Base-by-base conservation (phyloP, 2,113 vertebrate genomes). In the Barnardius zonarius region DNA sequence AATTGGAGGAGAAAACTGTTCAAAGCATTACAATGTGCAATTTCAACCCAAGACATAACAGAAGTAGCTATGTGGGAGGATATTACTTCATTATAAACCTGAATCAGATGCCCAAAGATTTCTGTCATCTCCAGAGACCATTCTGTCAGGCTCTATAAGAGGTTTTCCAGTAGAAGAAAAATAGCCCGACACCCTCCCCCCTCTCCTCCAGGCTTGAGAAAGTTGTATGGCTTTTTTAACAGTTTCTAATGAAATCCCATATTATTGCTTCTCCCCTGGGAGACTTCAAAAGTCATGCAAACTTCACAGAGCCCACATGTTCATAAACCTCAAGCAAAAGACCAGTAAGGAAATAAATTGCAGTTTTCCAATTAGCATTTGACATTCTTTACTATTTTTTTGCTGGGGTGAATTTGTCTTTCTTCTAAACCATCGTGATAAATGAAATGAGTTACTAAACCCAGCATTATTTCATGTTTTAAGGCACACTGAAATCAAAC, bases 231-330 rank as follows among this genome's bases (percentile, higher is more conserved):
- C 30, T 88, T 91, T 90, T 93, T 90, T 75, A 94, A 90, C 73
- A 28, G 41, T 86, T 95, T 88, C 88, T 92, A 92, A 96, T 90
- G 88, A 93, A 95, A 94, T 86, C 48, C 55, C 31, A 0, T 74
- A 87, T 95, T 88, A 93, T 59, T 96, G 68, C 68, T 90, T 86
- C 46, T 88, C 95, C 67, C 44, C 57, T 39, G 78, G 85, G 92
- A 94, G 49, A 94, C 83, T 95, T 96, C 83, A 90, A 78, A 94
- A 95, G 76, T 93, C 76, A 62, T 30, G 76, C 66, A 91, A 89
- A 94, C 80, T 94, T 95, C 94, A 96, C 76, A 96, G 80, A 94
- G 76, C 43, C 61, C 86, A 86, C 62, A 93, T 93, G 90, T 81
- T 92, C 48, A 0, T 77, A 86, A 95, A 94, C 43, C 31, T 78